Percentiles rank a stretch among this genome's conserved stretches.
These are phyloP conservation scores for Cephalopachus bancanus DNA, from an alignment of 2,797 vertebrate species.

Conservation along the genomic window DNA sequence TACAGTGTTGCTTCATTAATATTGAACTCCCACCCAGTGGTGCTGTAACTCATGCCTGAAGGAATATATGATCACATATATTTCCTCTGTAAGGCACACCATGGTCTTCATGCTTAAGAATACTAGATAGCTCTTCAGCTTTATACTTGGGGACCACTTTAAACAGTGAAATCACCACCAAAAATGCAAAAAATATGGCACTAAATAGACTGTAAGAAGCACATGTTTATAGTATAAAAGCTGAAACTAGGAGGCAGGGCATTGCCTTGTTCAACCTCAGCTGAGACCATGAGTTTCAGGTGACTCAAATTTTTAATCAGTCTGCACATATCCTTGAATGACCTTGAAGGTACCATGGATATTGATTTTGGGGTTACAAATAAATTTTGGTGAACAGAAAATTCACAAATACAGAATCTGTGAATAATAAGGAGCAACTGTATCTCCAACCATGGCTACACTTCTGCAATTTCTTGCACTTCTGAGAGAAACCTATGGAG, in stretches of 20 bases:
- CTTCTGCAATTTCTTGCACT: neutral
- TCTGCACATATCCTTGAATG: neutral
- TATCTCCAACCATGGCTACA: accelerated
- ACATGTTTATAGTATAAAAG: neutral
- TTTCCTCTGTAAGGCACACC: neutral
- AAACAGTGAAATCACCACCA: neutral
- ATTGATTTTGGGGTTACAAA: neutral
- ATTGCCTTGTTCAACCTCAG: neutral
- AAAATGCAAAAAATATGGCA: neutral
- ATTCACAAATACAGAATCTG: neutral
- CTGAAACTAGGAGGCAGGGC: neutral
- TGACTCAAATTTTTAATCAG: neutral
- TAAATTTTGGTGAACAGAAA: neutral
- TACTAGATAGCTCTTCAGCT: neutral
- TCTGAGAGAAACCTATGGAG: neutral
- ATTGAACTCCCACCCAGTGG: too few species aligned
- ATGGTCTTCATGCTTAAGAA: too few species aligned
- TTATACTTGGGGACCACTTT: neutral
- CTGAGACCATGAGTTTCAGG: neutral
- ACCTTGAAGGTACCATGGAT: neutral
- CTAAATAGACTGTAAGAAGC: neutral
- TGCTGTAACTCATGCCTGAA: neutral
- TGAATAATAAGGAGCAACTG: neutral
- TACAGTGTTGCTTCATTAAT: neutral
- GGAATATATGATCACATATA: neutral